phyloP scores from a whole-genome alignment of 2,113 vertebrate genomes.

The Paedocypris sp. region DNA sequence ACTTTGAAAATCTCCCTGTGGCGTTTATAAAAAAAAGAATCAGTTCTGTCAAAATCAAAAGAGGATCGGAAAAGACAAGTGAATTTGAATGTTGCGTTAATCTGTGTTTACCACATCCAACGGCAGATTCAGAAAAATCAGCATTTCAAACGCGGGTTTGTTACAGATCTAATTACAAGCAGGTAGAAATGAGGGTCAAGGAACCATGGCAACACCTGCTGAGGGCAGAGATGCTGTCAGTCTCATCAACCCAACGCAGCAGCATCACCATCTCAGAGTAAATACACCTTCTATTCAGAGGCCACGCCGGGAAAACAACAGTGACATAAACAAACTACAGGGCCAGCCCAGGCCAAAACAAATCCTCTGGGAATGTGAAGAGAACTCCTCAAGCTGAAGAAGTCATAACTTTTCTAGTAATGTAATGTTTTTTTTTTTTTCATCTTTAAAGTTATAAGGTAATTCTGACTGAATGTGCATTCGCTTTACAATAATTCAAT shows the following conservation, averaged over 20 bases:
- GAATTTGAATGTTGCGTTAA: conserved; percentile 8
- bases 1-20: not conserved
- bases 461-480: no score
- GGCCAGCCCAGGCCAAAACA: not conserved
- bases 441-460: no score
- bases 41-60: not conserved
- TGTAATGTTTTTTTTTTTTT: no score
- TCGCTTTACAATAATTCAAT: no score
- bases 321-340: conserved; percentile 45
- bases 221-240: not conserved
- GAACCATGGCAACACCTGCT: conserved; percentile 20
- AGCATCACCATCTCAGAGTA: conserved; percentile 40
- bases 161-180: conserved; percentile 9
- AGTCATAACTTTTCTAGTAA: no score
- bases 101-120: conserved; percentile 5
- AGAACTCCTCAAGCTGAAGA: not conserved
- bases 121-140: not conserved
- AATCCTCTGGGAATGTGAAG: not conserved
- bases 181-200: conserved; percentile 23
- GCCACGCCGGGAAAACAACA: conserved; percentile 49
- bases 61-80: not conserved
- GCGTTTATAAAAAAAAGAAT: not conserved
- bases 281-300: conserved; percentile 57
- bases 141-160: conserved; percentile 10
- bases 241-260: not conserved